A percentile compares a stretch with the other conserved stretches of the same genome.
Evolutionary conservation across 2,888 invertebrate genomes (phyloP).

Genomic region (Cabera pusaria): DNA sequence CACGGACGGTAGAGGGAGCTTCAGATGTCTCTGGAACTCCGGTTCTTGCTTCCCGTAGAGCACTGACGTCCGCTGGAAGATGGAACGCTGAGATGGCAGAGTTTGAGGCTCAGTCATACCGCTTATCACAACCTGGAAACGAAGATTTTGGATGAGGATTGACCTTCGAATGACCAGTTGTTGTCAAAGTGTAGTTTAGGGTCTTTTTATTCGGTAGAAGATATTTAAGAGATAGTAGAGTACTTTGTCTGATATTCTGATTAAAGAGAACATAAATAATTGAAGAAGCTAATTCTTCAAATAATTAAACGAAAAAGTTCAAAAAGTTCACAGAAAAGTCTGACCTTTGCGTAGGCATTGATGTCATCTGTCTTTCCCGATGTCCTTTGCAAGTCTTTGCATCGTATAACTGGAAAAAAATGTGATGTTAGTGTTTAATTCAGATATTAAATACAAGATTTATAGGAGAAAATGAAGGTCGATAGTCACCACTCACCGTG

Average conservation of each 20-base stretch:
- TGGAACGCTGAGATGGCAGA: slow-evolving; percentile 77
- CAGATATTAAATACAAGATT: slow-evolving; percentile 7
- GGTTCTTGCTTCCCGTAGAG: slow-evolving; percentile 90
- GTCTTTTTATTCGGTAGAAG: too few species aligned
- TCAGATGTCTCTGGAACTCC: slow-evolving; percentile 90
- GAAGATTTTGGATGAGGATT: too few species aligned
- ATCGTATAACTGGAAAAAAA: slow-evolving; percentile 87
- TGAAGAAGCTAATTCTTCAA: too few species aligned
- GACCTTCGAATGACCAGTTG: too few species aligned
- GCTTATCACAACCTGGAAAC: slow-evolving; percentile 81
- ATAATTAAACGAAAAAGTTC: too few species aligned
- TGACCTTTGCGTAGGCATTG: slow-evolving; percentile 92
- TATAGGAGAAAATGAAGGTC: slow-evolving; percentile 28
- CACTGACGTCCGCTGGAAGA: slow-evolving; percentile 91
- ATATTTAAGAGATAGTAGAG: too few species aligned
- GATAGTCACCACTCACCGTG: slow-evolving; percentile 87
- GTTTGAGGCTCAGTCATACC: slow-evolving; percentile 67
- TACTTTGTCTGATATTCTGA: too few species aligned
- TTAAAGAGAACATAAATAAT: too few species aligned
- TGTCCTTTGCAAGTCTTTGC: slow-evolving; percentile 87
- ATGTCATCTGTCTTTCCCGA: slow-evolving; percentile 86
- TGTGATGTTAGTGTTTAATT: slow-evolving; percentile 16
- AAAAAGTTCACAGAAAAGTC: too few species aligned
- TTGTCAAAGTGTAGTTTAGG: too few species aligned
- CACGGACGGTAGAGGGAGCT: slow-evolving; percentile 84